A percentile compares a stretch with the other conserved stretches of the same genome.
These are phyloP conservation scores for Paramormyrops hopkinsi DNA, from an alignment of 2,797 vertebrate species.

Conservation along the genomic window DNA sequence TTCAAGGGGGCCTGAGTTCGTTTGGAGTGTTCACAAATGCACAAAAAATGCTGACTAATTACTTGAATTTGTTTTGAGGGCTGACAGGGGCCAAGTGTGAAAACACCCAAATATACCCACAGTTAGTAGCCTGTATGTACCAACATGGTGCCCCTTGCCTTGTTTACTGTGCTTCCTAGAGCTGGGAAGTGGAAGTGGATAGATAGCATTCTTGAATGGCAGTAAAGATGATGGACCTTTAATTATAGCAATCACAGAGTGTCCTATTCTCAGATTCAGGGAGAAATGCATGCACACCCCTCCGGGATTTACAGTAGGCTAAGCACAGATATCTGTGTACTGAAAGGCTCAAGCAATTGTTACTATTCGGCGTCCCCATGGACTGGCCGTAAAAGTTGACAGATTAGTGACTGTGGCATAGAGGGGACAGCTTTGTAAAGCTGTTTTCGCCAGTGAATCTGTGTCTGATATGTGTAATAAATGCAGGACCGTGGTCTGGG, in stretches of 20 bases:
- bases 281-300: background rate
- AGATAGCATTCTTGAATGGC: background rate
- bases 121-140: background rate
- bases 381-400: background rate
- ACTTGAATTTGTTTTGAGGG: background rate
- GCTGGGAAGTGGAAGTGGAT: background rate
- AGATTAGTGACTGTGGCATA: background rate
- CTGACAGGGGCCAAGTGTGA: background rate
- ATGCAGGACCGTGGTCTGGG: too few relatives aligned
- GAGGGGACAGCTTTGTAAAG: background rate
- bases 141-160: background rate
- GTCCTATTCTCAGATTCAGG: background rate
- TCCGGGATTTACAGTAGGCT: background rate
- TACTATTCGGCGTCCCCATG: background rate
- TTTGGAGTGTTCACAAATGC: background rate
- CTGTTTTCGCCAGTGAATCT: background rate
- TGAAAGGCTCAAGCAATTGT: background rate
- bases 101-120: background rate
- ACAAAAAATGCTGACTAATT: background rate
- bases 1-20: background rate
- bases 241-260: background rate
- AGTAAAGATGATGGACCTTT: background rate
- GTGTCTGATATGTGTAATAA: background rate
- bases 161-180: background rate
- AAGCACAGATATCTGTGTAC: background rate